Percentiles rank a stretch among this genome's conserved stretches.
phyloP scores from a whole-genome alignment of 2,888 invertebrate species.

The Lysandra bellargus region DNA sequence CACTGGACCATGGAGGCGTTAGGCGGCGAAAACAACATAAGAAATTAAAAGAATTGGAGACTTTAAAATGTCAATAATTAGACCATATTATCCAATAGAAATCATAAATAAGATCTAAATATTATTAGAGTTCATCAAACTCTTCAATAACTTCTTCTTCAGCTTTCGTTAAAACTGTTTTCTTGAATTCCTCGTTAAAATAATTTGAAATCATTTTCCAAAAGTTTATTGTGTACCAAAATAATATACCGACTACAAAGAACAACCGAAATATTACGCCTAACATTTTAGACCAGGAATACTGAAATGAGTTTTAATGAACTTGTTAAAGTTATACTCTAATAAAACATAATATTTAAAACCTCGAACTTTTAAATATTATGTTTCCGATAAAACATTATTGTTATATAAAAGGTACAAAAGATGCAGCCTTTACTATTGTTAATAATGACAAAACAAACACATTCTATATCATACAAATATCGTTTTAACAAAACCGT shows the following conservation, averaged over 20 bases:
- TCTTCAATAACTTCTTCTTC: conserved; percentile 40
- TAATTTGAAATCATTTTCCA: conserved; percentile 88
- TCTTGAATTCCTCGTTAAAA: conserved; percentile 86
- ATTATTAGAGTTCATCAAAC: conserved; percentile 44
- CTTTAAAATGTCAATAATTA: no score
- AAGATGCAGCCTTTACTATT: no score
- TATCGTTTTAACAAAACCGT: no score
- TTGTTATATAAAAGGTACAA: no score
- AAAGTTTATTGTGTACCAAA: conserved; percentile 86
- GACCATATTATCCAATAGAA: no score
- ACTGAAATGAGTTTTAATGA: background rate
- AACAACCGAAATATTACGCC: conserved; percentile 82
- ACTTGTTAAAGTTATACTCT: background rate
- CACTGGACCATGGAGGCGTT: no score
- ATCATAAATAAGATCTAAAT: background rate
- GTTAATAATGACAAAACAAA: no score
- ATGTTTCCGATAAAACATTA: no score
- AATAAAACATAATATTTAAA: background rate
- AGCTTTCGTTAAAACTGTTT: conserved; percentile 73
- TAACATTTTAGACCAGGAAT: conserved; percentile 72
- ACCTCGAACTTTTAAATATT: background rate
- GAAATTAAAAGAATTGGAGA: no score
- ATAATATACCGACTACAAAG: conserved; percentile 83
- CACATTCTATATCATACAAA: no score
- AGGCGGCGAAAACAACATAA: no score